phyloP scores from a whole-genome alignment of 64 coral and sea anemone genomes.

The Montipora foliosa region DNA sequence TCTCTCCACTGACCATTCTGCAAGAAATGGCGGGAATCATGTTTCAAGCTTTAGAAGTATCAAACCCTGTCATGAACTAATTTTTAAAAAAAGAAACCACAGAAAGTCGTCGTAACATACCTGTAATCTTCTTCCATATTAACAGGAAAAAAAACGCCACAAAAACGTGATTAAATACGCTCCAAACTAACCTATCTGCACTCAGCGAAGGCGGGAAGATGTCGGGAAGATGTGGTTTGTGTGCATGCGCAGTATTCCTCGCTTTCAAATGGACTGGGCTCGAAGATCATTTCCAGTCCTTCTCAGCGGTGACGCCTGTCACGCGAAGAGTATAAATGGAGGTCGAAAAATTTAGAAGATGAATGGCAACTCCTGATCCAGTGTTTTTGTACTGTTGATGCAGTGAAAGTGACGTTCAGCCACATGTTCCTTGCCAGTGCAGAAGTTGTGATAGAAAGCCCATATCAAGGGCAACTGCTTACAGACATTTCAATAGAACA shows the following conservation, averaged over 20 bases:
- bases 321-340: too few species aligned
- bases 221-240: not conserved
- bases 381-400: not conserved
- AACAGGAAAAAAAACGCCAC: not conserved
- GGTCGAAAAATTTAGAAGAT: too few species aligned
- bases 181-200: not conserved
- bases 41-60: not conserved
- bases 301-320: not conserved
- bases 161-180: not conserved
- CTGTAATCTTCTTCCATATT: not conserved
- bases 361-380: not conserved
- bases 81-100: too few species aligned
- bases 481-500: constrained; percentile 13
- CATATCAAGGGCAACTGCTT: not conserved
- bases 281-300: not conserved
- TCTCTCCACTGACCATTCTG: not conserved
- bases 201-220: not conserved
- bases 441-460: not conserved
- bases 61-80: not conserved
- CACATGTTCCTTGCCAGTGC: not conserved
- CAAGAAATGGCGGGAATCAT: not conserved
- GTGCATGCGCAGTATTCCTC: not conserved
- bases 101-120: not conserved
- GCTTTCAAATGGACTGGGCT: not conserved
- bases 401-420: not conserved